phyloP scores from a whole-genome alignment of 2,888 invertebrate genomes.

The Criorhina ranunculi region DNA sequence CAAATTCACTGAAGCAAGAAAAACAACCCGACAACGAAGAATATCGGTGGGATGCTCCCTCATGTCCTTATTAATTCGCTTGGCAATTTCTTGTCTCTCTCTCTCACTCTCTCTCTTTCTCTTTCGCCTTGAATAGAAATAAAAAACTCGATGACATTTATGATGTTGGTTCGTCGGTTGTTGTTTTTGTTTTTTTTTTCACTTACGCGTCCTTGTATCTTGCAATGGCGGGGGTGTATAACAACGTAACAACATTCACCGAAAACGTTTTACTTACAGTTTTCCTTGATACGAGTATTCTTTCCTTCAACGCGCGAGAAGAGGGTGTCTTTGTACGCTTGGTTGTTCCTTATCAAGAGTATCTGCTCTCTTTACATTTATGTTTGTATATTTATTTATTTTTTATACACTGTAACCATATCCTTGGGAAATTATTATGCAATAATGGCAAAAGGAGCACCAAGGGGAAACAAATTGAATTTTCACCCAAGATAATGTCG shows the following conservation, averaged over 20 bases:
- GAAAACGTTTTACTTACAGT: conserved; percentile 55
- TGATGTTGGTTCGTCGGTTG: conserved; percentile 32
- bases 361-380: conserved; percentile 55
- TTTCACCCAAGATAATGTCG: conserved; percentile 71
- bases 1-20: conserved; percentile 8
- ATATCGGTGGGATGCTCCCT: conserved; percentile 41
- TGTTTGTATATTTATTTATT: conserved; percentile 27
- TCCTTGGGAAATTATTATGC: conserved; percentile 76
- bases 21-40: neutral
- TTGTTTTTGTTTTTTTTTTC: conserved; percentile 19
- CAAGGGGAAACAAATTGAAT: conserved; percentile 70
- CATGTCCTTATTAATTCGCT: conserved; percentile 27
- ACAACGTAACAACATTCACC: conserved; percentile 34
- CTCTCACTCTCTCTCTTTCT: conserved; percentile 23
- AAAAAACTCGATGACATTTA: conserved; percentile 63
- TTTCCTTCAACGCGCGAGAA: neutral
- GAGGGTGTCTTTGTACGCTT: conserved; percentile 10
- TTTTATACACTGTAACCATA: conserved; percentile 60
- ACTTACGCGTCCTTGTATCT: conserved; percentile 48
- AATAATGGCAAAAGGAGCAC: conserved; percentile 65
- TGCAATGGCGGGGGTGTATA: conserved; percentile 10
- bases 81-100: conserved; percentile 41
- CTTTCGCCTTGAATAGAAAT: conserved; percentile 22
- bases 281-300: conserved; percentile 35
- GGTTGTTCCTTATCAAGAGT: conserved; percentile 44